Base-by-base conservation (phyloP, 37 sponge, comb jelly and placozoan genomes). In the Theonella swinhoei region DNA sequence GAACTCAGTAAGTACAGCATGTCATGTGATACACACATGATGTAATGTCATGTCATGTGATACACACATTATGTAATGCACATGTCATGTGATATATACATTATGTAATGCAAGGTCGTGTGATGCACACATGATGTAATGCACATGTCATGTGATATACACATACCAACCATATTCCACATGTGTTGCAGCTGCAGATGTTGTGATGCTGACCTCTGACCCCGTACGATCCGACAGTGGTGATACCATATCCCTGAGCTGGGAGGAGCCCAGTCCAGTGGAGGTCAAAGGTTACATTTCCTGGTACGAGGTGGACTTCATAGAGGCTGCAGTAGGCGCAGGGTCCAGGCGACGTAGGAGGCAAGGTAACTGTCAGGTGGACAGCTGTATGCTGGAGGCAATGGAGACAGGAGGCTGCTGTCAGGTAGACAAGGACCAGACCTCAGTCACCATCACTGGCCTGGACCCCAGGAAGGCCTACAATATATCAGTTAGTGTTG, bases 211-310 rank as follows among this genome's bases (percentile, higher is more conserved):
- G 14, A 47, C 54, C 54, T 14, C 54, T 17, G 54, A 47, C 11
- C 7, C 7, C 54, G 11, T 17, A 14, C 7, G 54, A 47, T 17
- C 11, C 7, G 7, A 7, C 31, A n/a, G 14, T 60, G 32, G 25
- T 29, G 29, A 31, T 61, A n/a, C 0, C 0, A 62, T 80, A 23
- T 37, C 4, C 26, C 34, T 88, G 9, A 41, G 31, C 7, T 88
- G 89, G 89, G 23, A 35, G 4, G 47, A 35, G 20, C 64, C 42
- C 8, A 42, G 70, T 38, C 78, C 76, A 30, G 41, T 63, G 30
- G 65, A 43, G 64, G 89, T 79, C 20, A 61, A 38, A 40, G 89
- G 89, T 7, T 64, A 54, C 66, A 30, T 83, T 11, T n/a, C 30
- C 23, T 20, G 14, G n/a, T 83, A 72, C 65, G n/a, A 28, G 25